Evolutionary conservation across 2,797 vertebrate genomes (phyloP).

Genomic region (Gouania willdenowi): DNA sequence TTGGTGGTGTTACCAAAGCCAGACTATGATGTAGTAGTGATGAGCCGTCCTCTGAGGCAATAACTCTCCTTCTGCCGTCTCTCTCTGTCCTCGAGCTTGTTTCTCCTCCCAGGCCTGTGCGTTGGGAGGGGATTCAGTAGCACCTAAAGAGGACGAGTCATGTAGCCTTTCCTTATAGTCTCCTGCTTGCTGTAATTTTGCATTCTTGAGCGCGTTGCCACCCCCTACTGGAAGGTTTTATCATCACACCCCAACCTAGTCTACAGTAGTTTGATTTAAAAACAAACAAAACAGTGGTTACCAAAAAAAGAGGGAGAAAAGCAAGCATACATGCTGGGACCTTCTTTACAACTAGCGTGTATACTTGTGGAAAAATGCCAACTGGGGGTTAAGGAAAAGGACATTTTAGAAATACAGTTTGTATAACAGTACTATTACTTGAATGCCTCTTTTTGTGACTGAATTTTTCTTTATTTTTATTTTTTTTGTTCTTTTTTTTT

Average conservation of each 20-base stretch:
- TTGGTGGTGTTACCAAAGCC: slow-evolving; percentile 72
- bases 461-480: slow-evolving; percentile 85
- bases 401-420: slow-evolving; percentile 83
- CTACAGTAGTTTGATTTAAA: slow-evolving; percentile 76
- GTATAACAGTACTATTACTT: slow-evolving; percentile 99
- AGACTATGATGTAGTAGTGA: slow-evolving; percentile 61
- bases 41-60: slow-evolving; percentile 68
- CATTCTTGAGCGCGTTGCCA: slow-evolving; percentile 89
- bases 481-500: slow-evolving; percentile 73
- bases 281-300: slow-evolving; percentile 64
- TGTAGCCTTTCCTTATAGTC: slow-evolving; percentile 60
- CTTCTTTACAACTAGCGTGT: slow-evolving; percentile 16
- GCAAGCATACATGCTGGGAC: slow-evolving; percentile 32
- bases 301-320: slow-evolving; percentile 60
- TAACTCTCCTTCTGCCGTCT: slow-evolving; percentile 32
- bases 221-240: slow-evolving; percentile 68
- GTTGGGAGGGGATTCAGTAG: slow-evolving; percentile 56
- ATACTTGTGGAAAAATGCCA: slow-evolving; percentile 32
- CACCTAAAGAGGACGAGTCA: slow-evolving; percentile 65
- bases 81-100: slow-evolving; percentile 24
- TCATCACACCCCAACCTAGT: slow-evolving; percentile 80
- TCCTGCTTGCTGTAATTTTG: slow-evolving; percentile 94
- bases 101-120: slow-evolving; percentile 21
- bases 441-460: slow-evolving; percentile 99
- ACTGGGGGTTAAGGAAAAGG: slow-evolving; percentile 69